Base-by-base conservation (phyloP, 2,888 invertebrate species). In the Rutpela maculata region DNA sequence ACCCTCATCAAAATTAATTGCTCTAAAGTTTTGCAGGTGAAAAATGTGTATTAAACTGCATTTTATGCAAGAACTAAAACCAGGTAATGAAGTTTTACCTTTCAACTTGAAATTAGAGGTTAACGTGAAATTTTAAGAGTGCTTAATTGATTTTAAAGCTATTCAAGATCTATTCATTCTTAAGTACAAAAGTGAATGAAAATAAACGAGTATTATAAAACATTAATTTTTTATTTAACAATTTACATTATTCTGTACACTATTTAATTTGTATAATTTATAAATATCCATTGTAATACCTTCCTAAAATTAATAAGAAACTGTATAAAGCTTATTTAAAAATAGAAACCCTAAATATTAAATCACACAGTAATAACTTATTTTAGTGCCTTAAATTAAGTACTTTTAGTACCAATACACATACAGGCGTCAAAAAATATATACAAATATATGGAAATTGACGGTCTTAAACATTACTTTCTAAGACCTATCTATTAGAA, bases 321-420 rank as follows among this genome's bases (percentile, higher is more conserved):
- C 73, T 80, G 80, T 82, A 80, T 77, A 82, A 82, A 84, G 78
- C 77, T 80, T 79, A 80, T 80, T 68, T 71, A 66, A 73, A 81
- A 81, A 81, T 82, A 80, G 66, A 82, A 79, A 78, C 76, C 76
- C 78, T 81, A 82, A 73, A 68, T 68, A 77, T 74, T 75, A 78
- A 80, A 82, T 82, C 82, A 83, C 83, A 82, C 83, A 66, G 65
- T 76, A 78, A 81, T 79, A 79, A 77, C 76, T 79, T 79, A 77
- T 65, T 66, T 81, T 83, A 83, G 80, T 79, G 78, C 81, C 79
- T 77, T 79, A 76, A 56, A 60, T 81, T 82, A 83, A 82, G 83
- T 83, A 83, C 80, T 76, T 71, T 74, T 10, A 76, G 82, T 82
- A 80, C 80, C 72, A 71, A 65, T 74, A 71, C 68, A 66, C 59